Conservation (phyloP, 1,140 invertebrate genomes). For the Bombus turneri region DNA sequence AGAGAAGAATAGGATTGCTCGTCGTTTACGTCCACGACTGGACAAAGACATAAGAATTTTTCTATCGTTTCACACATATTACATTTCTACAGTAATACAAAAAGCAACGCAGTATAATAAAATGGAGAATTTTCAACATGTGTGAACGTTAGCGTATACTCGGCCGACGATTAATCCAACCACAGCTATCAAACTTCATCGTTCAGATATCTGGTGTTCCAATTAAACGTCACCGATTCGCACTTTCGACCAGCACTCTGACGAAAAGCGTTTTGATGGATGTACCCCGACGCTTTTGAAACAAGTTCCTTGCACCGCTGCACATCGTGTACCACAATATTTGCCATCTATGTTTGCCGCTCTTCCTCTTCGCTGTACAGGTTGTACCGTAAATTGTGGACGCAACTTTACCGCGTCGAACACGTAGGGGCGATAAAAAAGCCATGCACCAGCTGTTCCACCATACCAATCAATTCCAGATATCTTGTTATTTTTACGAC, state of each 20-base stretch:
- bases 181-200: slow-evolving; percentile 26
- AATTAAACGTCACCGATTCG: slow-evolving; percentile 66
- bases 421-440: slow-evolving; percentile 12
- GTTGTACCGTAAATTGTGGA: not conserved
- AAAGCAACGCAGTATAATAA: not conserved
- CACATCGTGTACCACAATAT: slow-evolving; percentile 52
- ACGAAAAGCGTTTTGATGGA: slow-evolving; percentile 59
- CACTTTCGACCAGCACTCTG: slow-evolving; percentile 33
- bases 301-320: slow-evolving; percentile 33
- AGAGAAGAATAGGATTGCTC: not conserved
- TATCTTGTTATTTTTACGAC: not conserved
- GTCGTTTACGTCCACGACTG: not conserved
- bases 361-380: not conserved
- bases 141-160: not conserved
- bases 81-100: not conserved
- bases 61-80: not conserved
- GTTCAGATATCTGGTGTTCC: slow-evolving; percentile 30
- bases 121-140: not conserved
- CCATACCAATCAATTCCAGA: slow-evolving; percentile 3
- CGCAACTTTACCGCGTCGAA: not conserved
- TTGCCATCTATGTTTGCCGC: slow-evolving; percentile 25
- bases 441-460: not conserved
- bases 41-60: not conserved
- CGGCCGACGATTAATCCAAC: slow-evolving; percentile 28
- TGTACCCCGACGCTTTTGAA: slow-evolving; percentile 48